Percentiles rank a stretch among this genome's conserved stretches.
Conservation (phyloP, 2,888 invertebrate species). For the Rotaria sp. region DNA sequence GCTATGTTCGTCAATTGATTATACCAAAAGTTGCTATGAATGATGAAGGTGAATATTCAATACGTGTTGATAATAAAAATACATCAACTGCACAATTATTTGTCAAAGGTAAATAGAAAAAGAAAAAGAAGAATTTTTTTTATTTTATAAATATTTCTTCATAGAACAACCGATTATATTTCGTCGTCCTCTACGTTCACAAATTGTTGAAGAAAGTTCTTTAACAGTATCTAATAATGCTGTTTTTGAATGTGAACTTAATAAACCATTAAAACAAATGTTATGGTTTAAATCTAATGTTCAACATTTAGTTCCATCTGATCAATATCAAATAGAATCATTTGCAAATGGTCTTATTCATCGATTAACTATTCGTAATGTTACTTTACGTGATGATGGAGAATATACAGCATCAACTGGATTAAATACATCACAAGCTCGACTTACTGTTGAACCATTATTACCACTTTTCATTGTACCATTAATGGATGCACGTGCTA, state of each 20-base stretch:
- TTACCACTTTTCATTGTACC: not conserved
- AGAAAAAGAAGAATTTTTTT: too few species aligned
- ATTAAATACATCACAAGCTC: not conserved
- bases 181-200: constrained; percentile 1
- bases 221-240: not conserved
- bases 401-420: constrained; percentile 19
- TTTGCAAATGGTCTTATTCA: constrained; percentile 15
- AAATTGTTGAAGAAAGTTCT: constrained; percentile 21
- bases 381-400: not conserved
- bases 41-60: constrained; percentile 39
- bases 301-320: not conserved
- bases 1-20: not conserved
- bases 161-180: constrained; percentile 21
- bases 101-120: not conserved
- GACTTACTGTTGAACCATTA: not conserved
- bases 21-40: not conserved
- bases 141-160: too few species aligned
- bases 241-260: constrained; percentile 14
- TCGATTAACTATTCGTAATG: constrained; percentile 10
- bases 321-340: constrained; percentile 3
- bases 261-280: constrained; percentile 28
- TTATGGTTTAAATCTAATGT: constrained; percentile 26
- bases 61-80: constrained; percentile 32
- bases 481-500: constrained; percentile 19
- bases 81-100: constrained; percentile 26